A percentile compares a stretch with the other conserved stretches of the same genome.
These are phyloP conservation scores for Enteromius argenteus DNA, from an alignment of 2,797 vertebrate genomes.

Conservation along the genomic window DNA sequence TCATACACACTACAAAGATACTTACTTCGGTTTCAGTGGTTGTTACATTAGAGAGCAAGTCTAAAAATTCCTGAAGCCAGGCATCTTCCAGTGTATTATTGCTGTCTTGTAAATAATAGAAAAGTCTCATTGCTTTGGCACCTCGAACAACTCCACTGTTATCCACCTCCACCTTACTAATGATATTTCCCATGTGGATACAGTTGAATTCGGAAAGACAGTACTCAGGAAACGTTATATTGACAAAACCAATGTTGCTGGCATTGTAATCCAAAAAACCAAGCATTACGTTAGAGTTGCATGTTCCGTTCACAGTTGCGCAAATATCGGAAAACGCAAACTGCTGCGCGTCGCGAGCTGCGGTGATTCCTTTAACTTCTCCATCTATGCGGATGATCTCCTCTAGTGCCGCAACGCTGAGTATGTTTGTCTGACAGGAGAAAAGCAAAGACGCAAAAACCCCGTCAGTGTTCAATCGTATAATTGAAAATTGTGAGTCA, in stretches of 20 bases:
- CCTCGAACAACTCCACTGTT: constrained; percentile 61
- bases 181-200: constrained; percentile 63
- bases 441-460: constrained; percentile 70
- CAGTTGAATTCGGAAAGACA: neutral
- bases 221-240: constrained; percentile 66
- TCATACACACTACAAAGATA: neutral
- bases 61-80: constrained; percentile 73
- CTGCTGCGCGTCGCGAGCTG: constrained; percentile 1
- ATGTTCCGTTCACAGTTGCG: constrained; percentile 64
- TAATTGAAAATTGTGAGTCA: constrained; percentile 76
- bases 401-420: constrained; percentile 65
- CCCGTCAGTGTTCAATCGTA: constrained; percentile 75
- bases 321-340: constrained; percentile 73
- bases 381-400: constrained; percentile 75
- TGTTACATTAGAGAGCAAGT: constrained; percentile 62
- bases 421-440: constrained; percentile 65
- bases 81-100: constrained; percentile 57
- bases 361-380: constrained; percentile 64
- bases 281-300: constrained; percentile 76
- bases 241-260: constrained; percentile 40
- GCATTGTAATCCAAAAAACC: constrained; percentile 53
- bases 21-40: constrained; percentile 66
- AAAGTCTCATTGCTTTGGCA: constrained; percentile 74
- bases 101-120: constrained; percentile 70
- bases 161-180: constrained; percentile 68